Conservation (phyloP, 1,140 invertebrate genomes). For the Lamellibrachia luymesi region DNA sequence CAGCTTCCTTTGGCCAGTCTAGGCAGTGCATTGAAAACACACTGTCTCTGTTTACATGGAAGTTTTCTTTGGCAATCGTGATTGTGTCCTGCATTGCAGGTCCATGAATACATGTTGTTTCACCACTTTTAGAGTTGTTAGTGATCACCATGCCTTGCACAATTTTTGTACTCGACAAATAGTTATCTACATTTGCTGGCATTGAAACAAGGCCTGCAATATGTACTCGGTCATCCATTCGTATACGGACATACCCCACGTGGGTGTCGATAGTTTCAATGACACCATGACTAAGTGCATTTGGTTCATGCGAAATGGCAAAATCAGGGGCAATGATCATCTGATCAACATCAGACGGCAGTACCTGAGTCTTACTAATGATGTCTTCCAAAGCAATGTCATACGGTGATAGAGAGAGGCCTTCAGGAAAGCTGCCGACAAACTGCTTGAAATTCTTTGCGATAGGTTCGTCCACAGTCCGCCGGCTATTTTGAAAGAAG, state of each 20-base stretch:
- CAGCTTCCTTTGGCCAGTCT: slow-evolving; percentile 4
- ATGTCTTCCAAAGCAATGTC: neutral
- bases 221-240: neutral
- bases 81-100: neutral
- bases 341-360: neutral
- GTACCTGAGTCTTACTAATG: neutral
- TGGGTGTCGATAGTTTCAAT: neutral
- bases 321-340: neutral
- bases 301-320: neutral
- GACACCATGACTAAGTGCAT: neutral
- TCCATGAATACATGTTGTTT: neutral
- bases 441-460: neutral
- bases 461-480: neutral
- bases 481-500: neutral
- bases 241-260: neutral
- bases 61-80: neutral
- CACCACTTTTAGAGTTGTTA: neutral
- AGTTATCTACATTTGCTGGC: neutral
- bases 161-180: neutral
- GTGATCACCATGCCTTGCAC: neutral
- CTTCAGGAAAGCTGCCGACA: neutral
- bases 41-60: neutral
- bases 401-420: neutral
- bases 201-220: too few relatives aligned
- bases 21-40: neutral